A percentile compares a stretch with the other conserved stretches of the same genome.
phyloP scores from a whole-genome alignment of 1,140 invertebrate genomes.

The Zaprionus taronus region DNA sequence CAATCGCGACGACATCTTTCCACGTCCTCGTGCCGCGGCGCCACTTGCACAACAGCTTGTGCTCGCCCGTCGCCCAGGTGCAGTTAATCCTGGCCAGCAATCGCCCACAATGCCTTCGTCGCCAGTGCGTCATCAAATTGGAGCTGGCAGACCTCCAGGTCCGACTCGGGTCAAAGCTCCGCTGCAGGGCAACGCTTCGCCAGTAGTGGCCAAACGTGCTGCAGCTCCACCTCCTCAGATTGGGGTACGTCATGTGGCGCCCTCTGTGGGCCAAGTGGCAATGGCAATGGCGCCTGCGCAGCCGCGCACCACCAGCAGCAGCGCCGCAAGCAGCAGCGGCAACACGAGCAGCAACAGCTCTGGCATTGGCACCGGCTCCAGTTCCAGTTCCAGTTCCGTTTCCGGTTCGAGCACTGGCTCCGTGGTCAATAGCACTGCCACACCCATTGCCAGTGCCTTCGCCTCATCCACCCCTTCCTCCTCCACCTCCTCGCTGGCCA shows the following conservation, averaged over 20 bases:
- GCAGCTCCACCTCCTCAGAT: not conserved
- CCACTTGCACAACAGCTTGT: conserved; percentile 17
- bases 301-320: not conserved
- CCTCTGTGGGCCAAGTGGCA: not conserved
- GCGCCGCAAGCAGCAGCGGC: not conserved
- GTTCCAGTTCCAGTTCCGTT: not conserved
- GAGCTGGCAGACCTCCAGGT: not conserved
- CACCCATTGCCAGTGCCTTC: conserved; percentile 25
- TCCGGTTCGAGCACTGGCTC: not conserved
- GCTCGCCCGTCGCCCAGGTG: conserved; percentile 16
- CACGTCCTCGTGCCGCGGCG: conserved; percentile 18
- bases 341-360: conserved; percentile 14
- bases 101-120: not conserved
- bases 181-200: not conserved
- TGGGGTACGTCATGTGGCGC: not conserved
- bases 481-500: not conserved
- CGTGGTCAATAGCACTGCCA: not conserved
- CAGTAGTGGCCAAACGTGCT: not conserved
- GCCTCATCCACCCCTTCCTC: not conserved
- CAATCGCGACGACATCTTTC: conserved; percentile 51
- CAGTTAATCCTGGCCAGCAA: not conserved
- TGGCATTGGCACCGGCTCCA: conserved; percentile 1
- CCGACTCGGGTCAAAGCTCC: not conserved
- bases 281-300: too few species aligned
- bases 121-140: not conserved